phyloP scores from a whole-genome alignment of 2,888 invertebrate species.

The Apodemia zela region DNA sequence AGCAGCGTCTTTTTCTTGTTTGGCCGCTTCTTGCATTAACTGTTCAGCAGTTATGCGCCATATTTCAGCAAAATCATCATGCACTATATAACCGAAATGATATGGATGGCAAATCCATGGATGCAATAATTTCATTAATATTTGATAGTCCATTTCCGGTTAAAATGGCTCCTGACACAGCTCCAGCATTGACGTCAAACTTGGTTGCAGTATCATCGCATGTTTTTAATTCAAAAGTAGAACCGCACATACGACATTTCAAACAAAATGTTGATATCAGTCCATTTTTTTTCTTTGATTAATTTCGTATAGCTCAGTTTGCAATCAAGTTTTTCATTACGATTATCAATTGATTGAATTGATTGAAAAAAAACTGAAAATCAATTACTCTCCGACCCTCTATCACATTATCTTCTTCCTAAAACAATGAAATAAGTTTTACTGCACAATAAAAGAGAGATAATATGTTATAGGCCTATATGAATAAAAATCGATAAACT shows the following conservation, averaged over 20 bases:
- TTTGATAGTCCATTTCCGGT: neutral
- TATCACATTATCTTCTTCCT: neutral
- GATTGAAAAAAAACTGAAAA: neutral
- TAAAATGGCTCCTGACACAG: neutral
- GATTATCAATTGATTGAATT: neutral
- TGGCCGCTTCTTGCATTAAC: neutral
- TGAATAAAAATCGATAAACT: no score
- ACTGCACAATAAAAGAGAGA: no score
- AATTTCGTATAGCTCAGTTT: neutral
- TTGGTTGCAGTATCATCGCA: neutral
- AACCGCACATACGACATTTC: neutral
- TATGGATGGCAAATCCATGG: neutral
- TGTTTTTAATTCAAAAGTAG: slow-evolving; percentile 1
- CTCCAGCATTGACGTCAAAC: neutral
- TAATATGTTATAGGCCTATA: no score
- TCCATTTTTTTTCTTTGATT: neutral
- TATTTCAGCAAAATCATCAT: neutral
- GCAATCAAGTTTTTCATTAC: neutral
- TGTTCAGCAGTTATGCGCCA: neutral
- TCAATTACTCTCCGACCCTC: neutral
- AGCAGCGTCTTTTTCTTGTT: neutral
- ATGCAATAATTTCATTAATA: neutral
- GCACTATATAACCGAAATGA: neutral
- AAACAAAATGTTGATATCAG: neutral
- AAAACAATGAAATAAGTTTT: neutral